Conservation (phyloP, 2,888 invertebrate species). For the Dicycla oo region DNA sequence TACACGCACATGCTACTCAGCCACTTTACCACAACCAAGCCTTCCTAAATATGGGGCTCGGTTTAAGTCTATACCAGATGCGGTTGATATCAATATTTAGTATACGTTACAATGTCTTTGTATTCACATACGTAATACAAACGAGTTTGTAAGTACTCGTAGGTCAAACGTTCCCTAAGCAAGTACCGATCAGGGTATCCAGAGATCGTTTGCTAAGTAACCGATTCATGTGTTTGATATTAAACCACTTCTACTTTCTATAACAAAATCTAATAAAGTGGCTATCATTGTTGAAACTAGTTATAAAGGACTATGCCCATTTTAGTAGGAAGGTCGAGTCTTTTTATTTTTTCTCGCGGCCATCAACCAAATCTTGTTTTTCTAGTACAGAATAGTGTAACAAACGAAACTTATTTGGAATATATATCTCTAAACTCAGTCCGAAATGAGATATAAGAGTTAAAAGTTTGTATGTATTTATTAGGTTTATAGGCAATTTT, state of each 20-base stretch:
- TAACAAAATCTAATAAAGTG: not conserved
- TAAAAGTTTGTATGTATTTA: no score
- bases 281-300: conserved; percentile 8
- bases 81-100: conserved; percentile 12
- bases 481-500: no score
- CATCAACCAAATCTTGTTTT: no score
- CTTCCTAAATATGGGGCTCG: conserved; percentile 1
- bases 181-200: conserved; percentile 9
- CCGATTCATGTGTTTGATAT: conserved; percentile 7
- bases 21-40: conserved; percentile 6
- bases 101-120: not conserved
- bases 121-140: conserved; percentile 2
- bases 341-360: no score
- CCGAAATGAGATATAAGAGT: no score
- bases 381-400: no score
- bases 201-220: conserved; percentile 2
- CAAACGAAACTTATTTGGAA: no score
- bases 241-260: conserved; percentile 23
- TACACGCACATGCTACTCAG: conserved; percentile 20
- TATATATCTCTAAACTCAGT: no score
- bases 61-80: conserved; percentile 14
- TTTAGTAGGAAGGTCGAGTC: no score
- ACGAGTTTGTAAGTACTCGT: not conserved
- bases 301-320: no score
- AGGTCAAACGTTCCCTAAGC: not conserved